Evolutionary conservation across 2,113 vertebrate genomes (phyloP), one percentile per base, ranked within the genome.

Genomic region (Alethe diademata): DNA sequence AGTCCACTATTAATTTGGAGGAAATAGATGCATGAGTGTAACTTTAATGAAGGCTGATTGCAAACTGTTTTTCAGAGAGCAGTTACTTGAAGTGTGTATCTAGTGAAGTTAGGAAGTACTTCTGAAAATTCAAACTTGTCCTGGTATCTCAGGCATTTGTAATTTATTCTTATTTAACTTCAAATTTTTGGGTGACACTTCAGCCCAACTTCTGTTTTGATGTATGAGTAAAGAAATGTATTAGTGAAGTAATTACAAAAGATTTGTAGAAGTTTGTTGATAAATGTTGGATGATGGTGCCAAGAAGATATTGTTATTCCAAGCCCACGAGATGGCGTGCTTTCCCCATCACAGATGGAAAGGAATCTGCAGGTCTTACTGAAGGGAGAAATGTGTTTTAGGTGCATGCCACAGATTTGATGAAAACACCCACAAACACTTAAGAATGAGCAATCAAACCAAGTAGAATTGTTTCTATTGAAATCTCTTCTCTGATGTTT

Each of bases 281-380:
- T 54, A 5, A 12, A 23, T 40, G 45, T 48, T 25, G 6, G 12
- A 3, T 50, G 1, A 4, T 79, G 14, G 11, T 54, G 61, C 7
- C 20, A 53, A 79, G 29, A 71, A n/a, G 35, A 45, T 60, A 12
- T 5, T 40, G 43, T 72, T 90, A 64, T 40, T 42, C 42, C 31
- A 50, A 20, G 42, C 25, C 95, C 96, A 91, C 92, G 75, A 97
- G 97, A 72, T 97, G 97, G 96, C 96, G 43, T 7, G 26, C 88
- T 96, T 95, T 91, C 69, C 69, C 69, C 54, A 23, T 80, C n/a
- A 17, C 33, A 74, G 57, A 31, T 72, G 19, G 79, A 69, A 61
- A 31, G 53, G 18, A 56, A 6, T 12, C 53, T 50, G 48, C 19
- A 18, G 29, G 11, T 25, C n/a, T 33, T 23, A 5, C 0, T 61